Conservation (phyloP, 2,888 invertebrate species). For the Drosophila mettleri region DNA sequence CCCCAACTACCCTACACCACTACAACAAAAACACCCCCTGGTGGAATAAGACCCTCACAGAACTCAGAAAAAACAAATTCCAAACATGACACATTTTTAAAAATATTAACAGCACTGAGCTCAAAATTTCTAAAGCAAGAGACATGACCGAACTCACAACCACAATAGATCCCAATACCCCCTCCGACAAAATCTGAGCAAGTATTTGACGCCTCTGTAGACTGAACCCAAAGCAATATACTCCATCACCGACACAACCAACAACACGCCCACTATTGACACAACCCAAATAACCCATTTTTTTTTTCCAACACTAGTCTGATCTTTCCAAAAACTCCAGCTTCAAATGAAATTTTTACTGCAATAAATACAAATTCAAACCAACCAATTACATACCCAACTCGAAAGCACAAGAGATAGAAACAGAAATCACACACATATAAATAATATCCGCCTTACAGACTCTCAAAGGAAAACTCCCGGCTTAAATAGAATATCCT, state of each 20-base stretch:
- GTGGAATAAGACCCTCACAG: constrained; percentile 15
- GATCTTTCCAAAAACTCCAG: not conserved
- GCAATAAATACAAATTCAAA: constrained; percentile 18
- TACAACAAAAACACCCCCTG: constrained; percentile 18
- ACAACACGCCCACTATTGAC: not conserved
- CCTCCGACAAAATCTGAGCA: not conserved
- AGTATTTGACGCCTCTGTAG: constrained; percentile 16
- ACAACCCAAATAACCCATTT: not conserved
- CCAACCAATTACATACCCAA: constrained; percentile 7
- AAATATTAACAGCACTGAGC: constrained; percentile 7
- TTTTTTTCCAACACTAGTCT: not conserved
- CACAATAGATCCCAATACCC: no score
- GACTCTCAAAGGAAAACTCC: not conserved
- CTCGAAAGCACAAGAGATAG: constrained; percentile 11
- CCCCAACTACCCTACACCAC: constrained; percentile 9
- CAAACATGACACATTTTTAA: constrained; percentile 18
- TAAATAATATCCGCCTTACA: not conserved
- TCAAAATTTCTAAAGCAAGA: not conserved
- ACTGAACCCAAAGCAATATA: constrained; percentile 17
- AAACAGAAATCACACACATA: not conserved
- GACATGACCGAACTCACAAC: no score
- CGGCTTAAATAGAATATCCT: not conserved
- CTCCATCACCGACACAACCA: not conserved
- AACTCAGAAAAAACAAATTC: constrained; percentile 7
- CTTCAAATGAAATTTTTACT: no score